Percentiles rank a stretch among this genome's conserved stretches.
These are phyloP conservation scores for Corythornis vintsioides DNA, from an alignment of 2,113 vertebrate species.

Conservation along the genomic window DNA sequence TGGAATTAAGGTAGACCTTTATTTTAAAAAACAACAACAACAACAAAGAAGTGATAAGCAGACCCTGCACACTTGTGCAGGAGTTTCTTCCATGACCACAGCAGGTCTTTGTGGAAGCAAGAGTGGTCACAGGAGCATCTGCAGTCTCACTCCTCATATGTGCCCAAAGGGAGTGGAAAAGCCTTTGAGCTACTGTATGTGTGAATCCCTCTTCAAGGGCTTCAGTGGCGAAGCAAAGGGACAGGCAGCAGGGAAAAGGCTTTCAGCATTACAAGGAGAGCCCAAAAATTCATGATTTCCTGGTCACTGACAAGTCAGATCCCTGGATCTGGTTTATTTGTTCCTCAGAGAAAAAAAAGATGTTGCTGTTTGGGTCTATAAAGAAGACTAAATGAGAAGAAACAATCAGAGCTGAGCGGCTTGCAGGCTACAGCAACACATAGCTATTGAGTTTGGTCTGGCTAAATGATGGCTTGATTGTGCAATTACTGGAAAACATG, in stretches of 20 bases:
- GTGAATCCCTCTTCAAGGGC: background rate
- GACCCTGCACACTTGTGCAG: background rate
- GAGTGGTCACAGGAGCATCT: rapidly evolving
- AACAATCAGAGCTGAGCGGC: background rate
- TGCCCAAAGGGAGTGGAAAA: background rate
- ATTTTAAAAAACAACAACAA: background rate
- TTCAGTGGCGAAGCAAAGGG: rapidly evolving
- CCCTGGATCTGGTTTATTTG: background rate
- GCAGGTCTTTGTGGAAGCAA: background rate
- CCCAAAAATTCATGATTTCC: background rate
- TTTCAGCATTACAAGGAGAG: background rate
- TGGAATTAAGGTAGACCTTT: background rate
- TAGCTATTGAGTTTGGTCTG: background rate
- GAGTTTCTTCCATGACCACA: background rate
- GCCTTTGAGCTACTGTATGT: background rate
- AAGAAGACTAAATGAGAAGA: background rate
- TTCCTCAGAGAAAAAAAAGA: background rate
- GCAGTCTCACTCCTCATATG: background rate
- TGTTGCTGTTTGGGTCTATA: background rate
- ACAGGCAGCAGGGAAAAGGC: background rate
- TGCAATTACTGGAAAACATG: background rate
- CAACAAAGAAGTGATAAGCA: background rate
- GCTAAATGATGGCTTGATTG: background rate
- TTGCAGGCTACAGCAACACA: background rate
- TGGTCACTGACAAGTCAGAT: background rate